phyloP scores from a whole-genome alignment of 2,888 invertebrate species.

The Drosophila picticornis region DNA sequence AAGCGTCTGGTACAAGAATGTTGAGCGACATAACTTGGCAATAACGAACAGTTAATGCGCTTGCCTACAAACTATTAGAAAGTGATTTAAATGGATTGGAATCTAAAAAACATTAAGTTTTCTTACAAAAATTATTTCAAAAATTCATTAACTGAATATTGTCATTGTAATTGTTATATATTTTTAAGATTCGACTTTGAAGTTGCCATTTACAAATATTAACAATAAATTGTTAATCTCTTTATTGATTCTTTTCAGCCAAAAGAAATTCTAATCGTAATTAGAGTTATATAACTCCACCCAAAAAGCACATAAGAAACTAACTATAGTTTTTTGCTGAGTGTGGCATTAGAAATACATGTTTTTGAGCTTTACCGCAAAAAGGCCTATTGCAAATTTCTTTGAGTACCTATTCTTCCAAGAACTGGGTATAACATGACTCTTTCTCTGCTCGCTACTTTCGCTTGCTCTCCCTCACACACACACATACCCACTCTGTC shows the following conservation, averaged over 20 bases:
- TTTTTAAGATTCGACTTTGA: neutral
- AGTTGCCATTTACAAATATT: neutral
- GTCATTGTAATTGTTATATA: neutral
- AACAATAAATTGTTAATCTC: neutral
- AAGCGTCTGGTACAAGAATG: conserved; percentile 34
- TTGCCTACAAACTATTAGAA: conserved; percentile 3
- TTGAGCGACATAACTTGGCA: conserved; percentile 9
- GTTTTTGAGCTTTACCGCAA: conserved; percentile 20
- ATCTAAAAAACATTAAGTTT: neutral
- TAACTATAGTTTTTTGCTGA: conserved; percentile 20
- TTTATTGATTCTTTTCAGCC: neutral
- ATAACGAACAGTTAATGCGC: conserved; percentile 43
- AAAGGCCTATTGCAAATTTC: conserved; percentile 33
- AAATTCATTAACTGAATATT: neutral
- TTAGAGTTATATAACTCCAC: neutral
- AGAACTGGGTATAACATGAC: conserved; percentile 45
- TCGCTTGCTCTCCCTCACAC: conserved; percentile 8
- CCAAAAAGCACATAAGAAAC: neutral
- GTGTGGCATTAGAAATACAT: conserved; percentile 41
- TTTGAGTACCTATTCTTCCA: conserved; percentile 36
- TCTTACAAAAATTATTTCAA: neutral
- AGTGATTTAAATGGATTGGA: neutral
- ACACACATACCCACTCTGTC: neutral
- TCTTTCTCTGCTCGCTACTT: conserved; percentile 3
- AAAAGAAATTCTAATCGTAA: neutral